Conservation (phyloP, 2,797 vertebrate genomes). For the Muscicapa comitata region DNA sequence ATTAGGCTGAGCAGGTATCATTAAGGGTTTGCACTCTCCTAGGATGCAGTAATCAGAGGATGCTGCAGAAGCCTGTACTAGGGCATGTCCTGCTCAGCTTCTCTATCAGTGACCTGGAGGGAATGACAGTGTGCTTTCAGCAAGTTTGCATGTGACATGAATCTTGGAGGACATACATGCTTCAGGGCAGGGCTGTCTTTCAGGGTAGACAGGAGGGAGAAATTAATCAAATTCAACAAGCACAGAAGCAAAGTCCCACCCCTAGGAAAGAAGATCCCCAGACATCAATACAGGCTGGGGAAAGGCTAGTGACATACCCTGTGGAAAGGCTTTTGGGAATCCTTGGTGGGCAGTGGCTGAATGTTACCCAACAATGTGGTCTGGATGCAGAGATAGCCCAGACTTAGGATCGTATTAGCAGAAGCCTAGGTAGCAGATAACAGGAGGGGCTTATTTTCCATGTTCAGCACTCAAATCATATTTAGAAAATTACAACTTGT, state of each 20-base stretch:
- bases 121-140: neutral
- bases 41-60: neutral
- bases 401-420: neutral
- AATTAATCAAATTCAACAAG: neutral
- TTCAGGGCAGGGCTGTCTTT: neutral
- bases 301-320: neutral
- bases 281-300: neutral
- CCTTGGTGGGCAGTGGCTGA: fast-evolving
- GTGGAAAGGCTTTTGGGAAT: neutral
- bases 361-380: neutral
- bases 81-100: neutral
- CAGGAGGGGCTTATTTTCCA: neutral
- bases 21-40: neutral
- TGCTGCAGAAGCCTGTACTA: neutral
- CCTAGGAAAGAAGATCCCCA: neutral
- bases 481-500: neutral
- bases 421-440: neutral
- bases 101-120: neutral
- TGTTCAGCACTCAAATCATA: neutral
- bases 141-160: neutral
- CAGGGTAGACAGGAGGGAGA: neutral
- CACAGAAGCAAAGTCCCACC: neutral
- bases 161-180: neutral
- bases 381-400: neutral
- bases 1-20: neutral